phyloP scores from a whole-genome alignment of 2,888 invertebrate genomes.

The Ormyrus nitidulus region DNA sequence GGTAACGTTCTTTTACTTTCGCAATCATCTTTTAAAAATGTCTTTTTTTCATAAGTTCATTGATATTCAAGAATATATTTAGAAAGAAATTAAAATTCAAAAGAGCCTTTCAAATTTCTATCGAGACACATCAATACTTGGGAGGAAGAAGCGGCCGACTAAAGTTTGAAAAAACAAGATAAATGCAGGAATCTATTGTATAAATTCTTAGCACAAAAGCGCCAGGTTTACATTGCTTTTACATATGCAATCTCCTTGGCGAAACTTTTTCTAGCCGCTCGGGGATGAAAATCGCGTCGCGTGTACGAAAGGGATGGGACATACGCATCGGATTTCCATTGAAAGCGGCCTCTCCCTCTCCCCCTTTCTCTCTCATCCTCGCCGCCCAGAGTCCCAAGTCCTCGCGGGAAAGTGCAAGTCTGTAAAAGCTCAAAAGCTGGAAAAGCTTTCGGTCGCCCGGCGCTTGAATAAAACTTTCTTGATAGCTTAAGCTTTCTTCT shows the following conservation, averaged over 20 bases:
- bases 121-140: too few species aligned
- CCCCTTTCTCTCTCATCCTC: not conserved
- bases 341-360: slow-evolving; percentile 49
- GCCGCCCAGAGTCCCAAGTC: not conserved
- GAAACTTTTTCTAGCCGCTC: slow-evolving; percentile 46
- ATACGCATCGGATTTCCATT: slow-evolving; percentile 62
- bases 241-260: slow-evolving; percentile 53
- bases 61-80: too few species aligned
- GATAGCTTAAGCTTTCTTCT: slow-evolving; percentile 63
- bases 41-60: too few species aligned
- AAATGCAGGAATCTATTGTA: slow-evolving; percentile 34
- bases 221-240: slow-evolving; percentile 41
- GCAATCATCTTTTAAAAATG: too few species aligned
- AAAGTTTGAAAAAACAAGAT: slow-evolving; percentile 17
- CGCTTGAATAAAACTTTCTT: slow-evolving; percentile 69
- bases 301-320: slow-evolving; percentile 53
- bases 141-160: too few species aligned
- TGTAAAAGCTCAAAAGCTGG: slow-evolving; percentile 67
- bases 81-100: too few species aligned
- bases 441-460: slow-evolving; percentile 66
- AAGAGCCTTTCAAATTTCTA: too few species aligned
- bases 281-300: slow-evolving; percentile 49
- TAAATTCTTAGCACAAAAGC: slow-evolving; percentile 32
- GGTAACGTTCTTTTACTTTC: too few species aligned
- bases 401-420: slow-evolving; percentile 60